Evolutionary conservation across 2,888 invertebrate species (phyloP), one percentile per base, ranked within the genome.

Genomic region (Mythimna pallens): DNA sequence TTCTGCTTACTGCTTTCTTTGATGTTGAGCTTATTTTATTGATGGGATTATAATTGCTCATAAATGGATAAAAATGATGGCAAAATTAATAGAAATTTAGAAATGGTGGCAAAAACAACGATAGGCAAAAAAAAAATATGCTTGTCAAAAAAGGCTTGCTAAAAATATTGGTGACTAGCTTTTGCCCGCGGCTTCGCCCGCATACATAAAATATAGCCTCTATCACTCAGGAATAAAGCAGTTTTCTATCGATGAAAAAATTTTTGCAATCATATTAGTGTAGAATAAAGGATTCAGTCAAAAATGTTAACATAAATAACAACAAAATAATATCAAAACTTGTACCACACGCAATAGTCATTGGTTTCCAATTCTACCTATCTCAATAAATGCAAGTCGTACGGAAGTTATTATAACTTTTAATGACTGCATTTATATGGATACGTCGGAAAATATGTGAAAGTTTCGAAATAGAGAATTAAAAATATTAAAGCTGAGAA

Each of bases 381-480:
- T 30, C 6, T 25, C 10, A 17, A 25, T 10, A 25, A 54, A 43
- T 43, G 54, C 22, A 55, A 43, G 17, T 54, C 54, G 12, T 22
- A 34, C 12, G 17, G 17, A 7, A 59, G 43, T 59, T 58, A 58
- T 47, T 20, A 34, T 34, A 61, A 47, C 30, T 67, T 50, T 67
- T 61, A 67, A 61, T 47, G 34, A 47, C 7, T 61, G 8, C 20
- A 47, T 8, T n/a, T 52, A 12, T 22, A 22, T 17, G 10, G 58
- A 30, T 7, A n/a, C 7, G 34, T 8, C 43, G 34, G 20, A 61
- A 34, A 36, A 36, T 59, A 36, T 34, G 10, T 34, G 20, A 8
- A 40, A 3, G 5, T 10, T 36, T 25, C 40, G 3, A 17, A 25
- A 22, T 17, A 34, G 10, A 47, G 7, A 34, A n/a, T 30, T 58